Conservation (phyloP, 2,113 vertebrate genomes). For the Mobula hypostoma region DNA sequence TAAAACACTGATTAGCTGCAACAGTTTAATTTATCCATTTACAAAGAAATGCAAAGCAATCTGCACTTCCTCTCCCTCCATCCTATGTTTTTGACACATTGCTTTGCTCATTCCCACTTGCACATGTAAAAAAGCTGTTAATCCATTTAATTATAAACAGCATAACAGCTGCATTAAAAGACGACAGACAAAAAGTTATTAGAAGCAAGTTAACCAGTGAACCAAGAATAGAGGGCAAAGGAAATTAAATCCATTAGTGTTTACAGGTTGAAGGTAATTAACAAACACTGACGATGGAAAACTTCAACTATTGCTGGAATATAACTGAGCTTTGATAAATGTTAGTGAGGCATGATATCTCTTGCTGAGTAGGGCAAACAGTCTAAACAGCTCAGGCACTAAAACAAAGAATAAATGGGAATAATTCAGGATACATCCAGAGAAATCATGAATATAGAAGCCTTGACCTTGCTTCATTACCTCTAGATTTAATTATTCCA, state of each 20-base stretch:
- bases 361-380: not conserved
- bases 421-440: not conserved
- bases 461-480: too few species aligned
- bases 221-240: not conserved
- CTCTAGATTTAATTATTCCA: too few species aligned
- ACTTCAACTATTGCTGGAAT: not conserved
- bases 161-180: conserved; percentile 1
- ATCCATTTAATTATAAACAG: conserved; percentile 14
- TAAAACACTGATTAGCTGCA: not conserved
- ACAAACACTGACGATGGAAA: not conserved
- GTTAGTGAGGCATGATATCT: not conserved
- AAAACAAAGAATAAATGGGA: not conserved
- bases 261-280: conserved; percentile 5
- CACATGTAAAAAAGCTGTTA: not conserved
- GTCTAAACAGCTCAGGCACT: not conserved
- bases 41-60: not conserved
- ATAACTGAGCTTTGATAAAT: not conserved
- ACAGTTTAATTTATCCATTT: not conserved
- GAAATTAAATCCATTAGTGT: not conserved
- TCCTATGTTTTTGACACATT: not conserved
- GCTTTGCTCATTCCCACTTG: not conserved
- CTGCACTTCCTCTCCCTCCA: not conserved
- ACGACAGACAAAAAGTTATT: not conserved
- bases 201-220: not conserved
- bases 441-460: not conserved